These are phyloP conservation scores for Macheiramphus alcinus DNA, from an alignment of 2,113 vertebrate genomes.

Conservation along the genomic window DNA sequence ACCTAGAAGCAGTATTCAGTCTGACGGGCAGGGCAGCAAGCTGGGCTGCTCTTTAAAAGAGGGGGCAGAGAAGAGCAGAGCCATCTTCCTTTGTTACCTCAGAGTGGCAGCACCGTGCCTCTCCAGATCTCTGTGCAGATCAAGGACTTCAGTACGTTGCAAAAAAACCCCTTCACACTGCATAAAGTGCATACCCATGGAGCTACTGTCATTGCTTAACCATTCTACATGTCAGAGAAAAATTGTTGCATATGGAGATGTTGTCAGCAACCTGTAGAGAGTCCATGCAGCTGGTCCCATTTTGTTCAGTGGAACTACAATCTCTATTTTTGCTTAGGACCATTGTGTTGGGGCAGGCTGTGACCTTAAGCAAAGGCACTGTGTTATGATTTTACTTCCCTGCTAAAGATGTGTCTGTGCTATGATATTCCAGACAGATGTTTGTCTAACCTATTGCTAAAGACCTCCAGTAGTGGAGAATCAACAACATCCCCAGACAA, in stretches of 20 bases:
- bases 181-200: neutral
- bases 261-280: neutral
- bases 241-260: neutral
- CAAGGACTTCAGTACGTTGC: neutral
- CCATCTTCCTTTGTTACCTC: neutral
- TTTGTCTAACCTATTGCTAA: constrained; percentile 20
- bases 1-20: neutral
- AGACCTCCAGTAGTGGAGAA: constrained; percentile 23
- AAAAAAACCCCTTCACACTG: neutral
- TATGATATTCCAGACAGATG: constrained; percentile 6
- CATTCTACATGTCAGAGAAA: neutral
- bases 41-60: neutral
- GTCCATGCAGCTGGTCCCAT: neutral
- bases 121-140: neutral
- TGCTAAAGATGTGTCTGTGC: neutral
- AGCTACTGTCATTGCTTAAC: neutral
- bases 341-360: neutral
- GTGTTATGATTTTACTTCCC: neutral
- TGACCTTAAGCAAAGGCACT: constrained; percentile 19
- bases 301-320: neutral
- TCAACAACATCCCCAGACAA: constrained; percentile 25
- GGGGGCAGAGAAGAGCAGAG: neutral
- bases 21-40: neutral
- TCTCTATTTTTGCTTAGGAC: neutral
- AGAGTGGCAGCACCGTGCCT: neutral